Evolutionary conservation across 2,797 vertebrate species (phyloP).

Genomic region (Enteromius radiatus): DNA sequence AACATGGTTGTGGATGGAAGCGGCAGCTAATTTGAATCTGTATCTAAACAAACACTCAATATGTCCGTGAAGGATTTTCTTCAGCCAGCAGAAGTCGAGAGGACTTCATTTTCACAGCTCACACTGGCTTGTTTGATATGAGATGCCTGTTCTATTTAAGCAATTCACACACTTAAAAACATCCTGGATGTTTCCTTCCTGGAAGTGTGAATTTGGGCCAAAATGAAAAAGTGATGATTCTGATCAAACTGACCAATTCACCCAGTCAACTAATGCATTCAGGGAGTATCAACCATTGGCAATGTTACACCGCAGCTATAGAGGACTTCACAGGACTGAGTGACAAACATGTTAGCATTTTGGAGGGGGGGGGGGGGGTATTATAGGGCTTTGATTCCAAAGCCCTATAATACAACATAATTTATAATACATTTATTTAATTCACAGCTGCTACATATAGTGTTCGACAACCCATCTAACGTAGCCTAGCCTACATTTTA

Average conservation of each 20-base stretch:
- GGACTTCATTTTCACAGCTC: not conserved
- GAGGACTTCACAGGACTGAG: not conserved
- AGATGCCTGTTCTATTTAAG: not conserved
- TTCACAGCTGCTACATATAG: no score
- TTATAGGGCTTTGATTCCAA: no score
- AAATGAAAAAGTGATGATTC: not conserved
- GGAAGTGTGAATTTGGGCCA: not conserved
- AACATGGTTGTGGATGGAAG: not conserved
- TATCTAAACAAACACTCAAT: not conserved
- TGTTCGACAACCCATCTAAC: no score
- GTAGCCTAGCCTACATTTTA: no score
- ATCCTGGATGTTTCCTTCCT: not conserved
- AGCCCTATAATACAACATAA: no score
- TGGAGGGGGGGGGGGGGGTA: no score
- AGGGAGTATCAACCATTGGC: not conserved
- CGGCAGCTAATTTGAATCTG: not conserved
- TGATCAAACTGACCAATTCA: no score
- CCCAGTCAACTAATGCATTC: not conserved
- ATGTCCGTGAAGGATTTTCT: not conserved
- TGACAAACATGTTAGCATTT: not conserved
- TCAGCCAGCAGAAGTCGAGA: not conserved
- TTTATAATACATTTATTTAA: no score
- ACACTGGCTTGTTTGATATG: not conserved
- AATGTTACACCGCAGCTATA: not conserved
- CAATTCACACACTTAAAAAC: conserved; percentile 11